These are phyloP conservation scores for Scaptomyza graminum DNA, from an alignment of 1,140 invertebrate species.

Conservation along the genomic window DNA sequence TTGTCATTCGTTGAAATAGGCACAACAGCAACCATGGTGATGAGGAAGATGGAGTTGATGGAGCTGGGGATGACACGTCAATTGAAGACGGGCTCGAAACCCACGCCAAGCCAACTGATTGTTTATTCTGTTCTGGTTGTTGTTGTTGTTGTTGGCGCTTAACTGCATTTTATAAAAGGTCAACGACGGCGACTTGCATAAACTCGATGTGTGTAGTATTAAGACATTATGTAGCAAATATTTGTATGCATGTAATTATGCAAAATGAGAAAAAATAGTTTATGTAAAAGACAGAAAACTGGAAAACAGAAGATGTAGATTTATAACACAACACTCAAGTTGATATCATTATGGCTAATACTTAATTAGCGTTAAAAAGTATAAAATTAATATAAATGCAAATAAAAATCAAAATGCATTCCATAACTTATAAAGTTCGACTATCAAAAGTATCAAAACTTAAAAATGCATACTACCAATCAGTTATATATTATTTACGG, in stretches of 20 bases:
- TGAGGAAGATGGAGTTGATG: slow-evolving; percentile 20
- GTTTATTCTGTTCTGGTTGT: slow-evolving; percentile 7
- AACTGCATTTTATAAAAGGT: slow-evolving; percentile 49
- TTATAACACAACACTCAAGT: too few relatives aligned
- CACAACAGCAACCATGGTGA: slow-evolving; percentile 28
- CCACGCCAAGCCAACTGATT: slow-evolving; percentile 52
- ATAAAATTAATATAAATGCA: too few relatives aligned
- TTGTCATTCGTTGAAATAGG: slow-evolving; percentile 64
- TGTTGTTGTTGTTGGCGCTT: slow-evolving; percentile 40
- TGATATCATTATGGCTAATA: too few relatives aligned
- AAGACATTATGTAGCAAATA: slow-evolving; percentile 35
- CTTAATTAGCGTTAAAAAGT: too few relatives aligned
- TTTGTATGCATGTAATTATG: slow-evolving; percentile 7
- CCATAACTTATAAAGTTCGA: too few relatives aligned
- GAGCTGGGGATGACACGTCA: slow-evolving; percentile 34
- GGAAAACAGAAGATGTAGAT: too few relatives aligned
- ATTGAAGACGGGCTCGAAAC: slow-evolving; percentile 26
- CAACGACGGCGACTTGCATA: slow-evolving; percentile 26
- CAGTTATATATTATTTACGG: not conserved
- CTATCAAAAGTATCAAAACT: too few relatives aligned
- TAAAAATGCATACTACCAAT: not conserved
- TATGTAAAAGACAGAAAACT: not conserved
- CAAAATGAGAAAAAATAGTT: not conserved
- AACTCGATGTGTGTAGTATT: slow-evolving; percentile 22
- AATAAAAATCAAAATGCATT: too few relatives aligned